phyloP scores from a whole-genome alignment of 2,888 invertebrate species.

The Xestobium rufovillosum region DNA sequence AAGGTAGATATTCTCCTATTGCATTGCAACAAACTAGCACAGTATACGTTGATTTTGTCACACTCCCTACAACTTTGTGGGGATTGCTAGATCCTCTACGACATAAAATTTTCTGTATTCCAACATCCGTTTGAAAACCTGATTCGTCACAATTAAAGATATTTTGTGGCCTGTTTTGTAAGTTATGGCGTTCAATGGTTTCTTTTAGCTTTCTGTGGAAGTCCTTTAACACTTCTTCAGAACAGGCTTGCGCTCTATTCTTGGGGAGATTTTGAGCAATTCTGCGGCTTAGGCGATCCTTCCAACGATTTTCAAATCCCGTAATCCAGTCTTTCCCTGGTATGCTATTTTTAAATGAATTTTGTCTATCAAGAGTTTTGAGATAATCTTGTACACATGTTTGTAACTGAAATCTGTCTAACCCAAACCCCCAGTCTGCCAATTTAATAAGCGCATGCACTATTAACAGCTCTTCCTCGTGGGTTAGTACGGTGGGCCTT shows the following conservation, averaged over 20 bases:
- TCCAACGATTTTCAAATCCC: constrained; percentile 18
- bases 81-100: constrained; percentile 14
- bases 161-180: constrained; percentile 20
- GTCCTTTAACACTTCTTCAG: constrained; percentile 15
- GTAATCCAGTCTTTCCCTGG: constrained; percentile 20
- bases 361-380: constrained; percentile 14
- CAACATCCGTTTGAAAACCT: constrained; percentile 21
- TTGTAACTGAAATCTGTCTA: constrained; percentile 16
- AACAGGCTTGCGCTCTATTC: constrained; percentile 15
- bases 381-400: constrained; percentile 16
- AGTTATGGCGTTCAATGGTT: constrained; percentile 6
- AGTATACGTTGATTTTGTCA: constrained; percentile 18
- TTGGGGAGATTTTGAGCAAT: constrained; percentile 16
- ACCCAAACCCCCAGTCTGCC: constrained; percentile 19
- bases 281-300: constrained; percentile 11
- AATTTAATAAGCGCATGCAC: constrained; percentile 17
- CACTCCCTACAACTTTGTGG: constrained; percentile 16
- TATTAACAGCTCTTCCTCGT: constrained; percentile 14
- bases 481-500: constrained; percentile 13
- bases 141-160: constrained; percentile 18
- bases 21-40: constrained; percentile 20
- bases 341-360: constrained; percentile 19
- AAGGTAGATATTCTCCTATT: constrained; percentile 16
- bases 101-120: constrained; percentile 18
- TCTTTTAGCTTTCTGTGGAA: constrained; percentile 15